Base-by-base conservation (phyloP, 1,140 invertebrate genomes). In the Drosophila hydei region DNA sequence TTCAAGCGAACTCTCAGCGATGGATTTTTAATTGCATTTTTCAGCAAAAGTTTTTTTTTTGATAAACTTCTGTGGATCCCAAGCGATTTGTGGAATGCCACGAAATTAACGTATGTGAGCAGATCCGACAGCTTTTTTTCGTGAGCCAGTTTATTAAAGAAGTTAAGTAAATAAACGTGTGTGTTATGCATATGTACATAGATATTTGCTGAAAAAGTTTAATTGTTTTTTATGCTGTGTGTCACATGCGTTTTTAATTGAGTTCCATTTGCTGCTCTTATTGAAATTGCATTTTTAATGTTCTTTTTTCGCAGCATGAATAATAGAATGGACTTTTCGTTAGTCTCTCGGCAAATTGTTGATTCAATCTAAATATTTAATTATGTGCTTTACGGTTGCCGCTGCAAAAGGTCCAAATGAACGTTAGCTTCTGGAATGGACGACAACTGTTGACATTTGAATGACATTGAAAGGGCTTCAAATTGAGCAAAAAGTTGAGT, bases 271-370 rank as follows among this genome's bases (percentile, higher is more conserved):
- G 43, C 2, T 30, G 50, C 19, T 64, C 79, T 85, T 85, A 80
- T 71, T 77, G 61, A 75, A 81, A 77, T 75, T 87, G 59, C 51
- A 87, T 75, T 88, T 88, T 88, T 75, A 78, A 87, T 88, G 38
- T n/a, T 33, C 19, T 42, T 59, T 42, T 65, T 9, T 25, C 3
- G 18, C 48, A 38, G 16, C 59, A 61, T 79, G 43, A 85, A 84
- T 73, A 85, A 73, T 85, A 62, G 30, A 83, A 42, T 55, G 36
- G 62, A 45, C n/a, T 48, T 27, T 63, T 30, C 45, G 45, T 73
- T 56, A 61, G 52, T 43, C 45, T 14, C 43, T 30, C 18, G 21
- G 54, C 43, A 45, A 70, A 70, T 74, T 63, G 67, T 43, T 58
- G 42, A 69, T 56, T 27, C 14, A 30, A 69, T 58, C 51, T 72